Evolutionary conservation across 2,797 vertebrate species (phyloP).

Genomic region (Poecilia wingei): DNA sequence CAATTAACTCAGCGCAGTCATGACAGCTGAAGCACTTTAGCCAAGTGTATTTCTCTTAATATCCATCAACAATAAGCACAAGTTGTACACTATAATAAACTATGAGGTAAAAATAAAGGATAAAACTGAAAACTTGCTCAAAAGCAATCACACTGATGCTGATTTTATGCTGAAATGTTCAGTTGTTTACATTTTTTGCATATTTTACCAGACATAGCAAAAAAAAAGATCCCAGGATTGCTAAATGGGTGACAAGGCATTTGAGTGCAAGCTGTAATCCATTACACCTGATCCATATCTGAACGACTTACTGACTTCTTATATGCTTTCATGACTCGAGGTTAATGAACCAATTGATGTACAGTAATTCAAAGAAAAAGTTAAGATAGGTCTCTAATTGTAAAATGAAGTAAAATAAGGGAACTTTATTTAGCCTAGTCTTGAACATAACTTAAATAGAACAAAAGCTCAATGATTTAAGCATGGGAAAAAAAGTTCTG

Average conservation of each 20-base stretch:
- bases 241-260: background rate
- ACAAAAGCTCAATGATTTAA: background rate
- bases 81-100: background rate
- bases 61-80: background rate
- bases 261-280: background rate
- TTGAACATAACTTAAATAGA: background rate
- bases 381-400: background rate
- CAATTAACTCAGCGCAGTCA: background rate
- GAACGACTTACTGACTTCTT: background rate
- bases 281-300: background rate
- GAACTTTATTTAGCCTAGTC: background rate
- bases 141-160: background rate
- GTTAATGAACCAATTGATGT: background rate
- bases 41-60: background rate
- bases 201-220: background rate
- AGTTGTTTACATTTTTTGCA: background rate
- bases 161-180: background rate
- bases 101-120: background rate
- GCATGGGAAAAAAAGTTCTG: background rate
- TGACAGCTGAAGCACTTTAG: background rate
- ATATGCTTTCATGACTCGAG: background rate
- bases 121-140: background rate
- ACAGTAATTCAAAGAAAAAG: background rate
- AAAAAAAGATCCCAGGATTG: background rate
- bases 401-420: background rate